Conservation (phyloP, 1,140 invertebrate genomes). For the Propsilocerus akamusi region DNA sequence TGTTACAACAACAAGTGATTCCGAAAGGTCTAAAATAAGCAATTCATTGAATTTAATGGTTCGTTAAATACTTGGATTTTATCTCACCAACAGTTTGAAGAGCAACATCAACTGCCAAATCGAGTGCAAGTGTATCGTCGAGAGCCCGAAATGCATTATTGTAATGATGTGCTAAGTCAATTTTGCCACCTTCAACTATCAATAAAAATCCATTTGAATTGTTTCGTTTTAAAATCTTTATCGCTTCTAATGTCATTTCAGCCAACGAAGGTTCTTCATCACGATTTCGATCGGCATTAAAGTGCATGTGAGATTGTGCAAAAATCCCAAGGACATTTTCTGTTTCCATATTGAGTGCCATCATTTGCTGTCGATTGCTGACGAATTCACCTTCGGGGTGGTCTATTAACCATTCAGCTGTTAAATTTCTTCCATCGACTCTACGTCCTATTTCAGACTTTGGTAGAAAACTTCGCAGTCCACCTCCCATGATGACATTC, state of each 20-base stretch:
- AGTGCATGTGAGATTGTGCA: slow-evolving; percentile 43
- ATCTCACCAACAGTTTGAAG: slow-evolving; percentile 27
- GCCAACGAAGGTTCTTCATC: slow-evolving; percentile 37
- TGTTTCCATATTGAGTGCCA: slow-evolving; percentile 29
- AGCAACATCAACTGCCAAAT: slow-evolving; percentile 38
- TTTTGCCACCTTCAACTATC: slow-evolving; percentile 39
- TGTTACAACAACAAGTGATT: slow-evolving; percentile 55
- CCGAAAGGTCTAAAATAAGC: slow-evolving; percentile 28
- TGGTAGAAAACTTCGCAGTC: slow-evolving; percentile 13
- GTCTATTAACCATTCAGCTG: slow-evolving; percentile 30
- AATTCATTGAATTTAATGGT: neutral
- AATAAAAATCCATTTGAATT: slow-evolving; percentile 29
- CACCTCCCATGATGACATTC: slow-evolving; percentile 35
- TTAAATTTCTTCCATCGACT: slow-evolving; percentile 34
- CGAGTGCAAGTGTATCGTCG: slow-evolving; percentile 43
- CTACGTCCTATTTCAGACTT: slow-evolving; percentile 19
- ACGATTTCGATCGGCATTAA: slow-evolving; percentile 32
- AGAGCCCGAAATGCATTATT: slow-evolving; percentile 43
- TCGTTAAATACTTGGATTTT: neutral
- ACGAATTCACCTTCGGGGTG: slow-evolving; percentile 27
- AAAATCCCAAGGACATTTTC: slow-evolving; percentile 42
- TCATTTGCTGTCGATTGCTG: slow-evolving; percentile 27
- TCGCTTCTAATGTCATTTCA: slow-evolving; percentile 66
- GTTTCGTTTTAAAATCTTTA: slow-evolving; percentile 45
- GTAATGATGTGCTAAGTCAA: slow-evolving; percentile 55